Base-by-base conservation (phyloP, 1,140 invertebrate species). In the Harlomillsia oculata region DNA sequence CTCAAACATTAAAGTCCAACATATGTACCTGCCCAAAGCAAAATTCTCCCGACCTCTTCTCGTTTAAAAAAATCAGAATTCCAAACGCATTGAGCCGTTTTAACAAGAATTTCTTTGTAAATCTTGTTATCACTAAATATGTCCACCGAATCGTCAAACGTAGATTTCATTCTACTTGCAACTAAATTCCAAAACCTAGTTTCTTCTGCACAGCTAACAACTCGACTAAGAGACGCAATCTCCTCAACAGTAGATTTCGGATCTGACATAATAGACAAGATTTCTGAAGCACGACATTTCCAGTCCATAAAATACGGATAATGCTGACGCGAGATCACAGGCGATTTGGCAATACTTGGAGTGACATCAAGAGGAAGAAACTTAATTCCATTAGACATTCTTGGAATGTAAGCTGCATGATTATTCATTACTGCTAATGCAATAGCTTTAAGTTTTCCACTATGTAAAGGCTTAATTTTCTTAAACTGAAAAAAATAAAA, bases 51-150 rank as follows among this genome's bases (percentile, higher is more conserved):
- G 25, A 65, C 63, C 14, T 58, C 56, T 53, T 65, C 63, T 18
- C 59, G n/a, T 29, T 65, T 65, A 8, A 29, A 29, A 8, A 53
- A 44, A 39, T 65, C 63, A 2, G 43, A 36, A 5, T 16, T 28
- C 59, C 59, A 65, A 28, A 65, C 53, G 21, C 59, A 59, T 39
- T 65, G 59, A n/a, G 59, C 59, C 5, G 51, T 41, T 50, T 62
- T 61, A 0, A 65, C 56, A 5, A 59, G 23, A 26, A 57, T 51
- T n/a, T 65, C 59, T 29, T 61, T 63, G 48, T 55, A 59, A 16
- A 40, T 34, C 21, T 56, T 50, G 28, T 49, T 40, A 23, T 50
- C 51, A 32, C 48, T 43, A 26, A 56, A 62, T 9, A 56, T 23
- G n/a, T 53, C 53, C 5, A 40, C 21, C 9, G 25, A 8, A 30